Evolutionary conservation across 1,140 invertebrate genomes (phyloP).

Genomic region (Bombus picipes): DNA sequence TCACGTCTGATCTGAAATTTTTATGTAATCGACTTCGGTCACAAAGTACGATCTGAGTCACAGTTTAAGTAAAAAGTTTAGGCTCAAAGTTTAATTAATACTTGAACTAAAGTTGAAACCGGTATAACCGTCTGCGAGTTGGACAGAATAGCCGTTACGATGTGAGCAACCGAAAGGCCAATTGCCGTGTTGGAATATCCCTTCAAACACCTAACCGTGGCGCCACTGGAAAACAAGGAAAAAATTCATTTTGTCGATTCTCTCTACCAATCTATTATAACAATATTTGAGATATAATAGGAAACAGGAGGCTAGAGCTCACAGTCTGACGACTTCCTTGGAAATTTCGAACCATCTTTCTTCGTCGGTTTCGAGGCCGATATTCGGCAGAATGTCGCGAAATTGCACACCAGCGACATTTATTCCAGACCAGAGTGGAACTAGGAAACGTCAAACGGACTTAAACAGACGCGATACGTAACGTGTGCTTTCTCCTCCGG

Average conservation of each 20-base stretch:
- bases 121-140: conserved; percentile 83
- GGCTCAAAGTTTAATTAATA: conserved; percentile 60
- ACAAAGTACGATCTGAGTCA: no score
- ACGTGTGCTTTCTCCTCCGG: conserved; percentile 31
- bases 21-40: not conserved
- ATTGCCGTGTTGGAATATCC: conserved; percentile 84
- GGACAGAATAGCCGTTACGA: conserved; percentile 81
- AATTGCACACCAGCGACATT: conserved; percentile 86
- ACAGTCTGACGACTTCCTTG: conserved; percentile 83
- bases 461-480: conserved; percentile 39
- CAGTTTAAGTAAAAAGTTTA: no score
- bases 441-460: conserved; percentile 73
- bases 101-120: conserved; percentile 84
- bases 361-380: conserved; percentile 82
- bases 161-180: conserved; percentile 83
- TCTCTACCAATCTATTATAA: not conserved
- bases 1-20: no score
- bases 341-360: conserved; percentile 84
- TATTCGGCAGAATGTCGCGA: conserved; percentile 82
- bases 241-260: not conserved
- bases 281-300: no score
- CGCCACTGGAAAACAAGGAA: conserved; percentile 74
- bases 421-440: conserved; percentile 87
- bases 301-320: conserved; percentile 32
- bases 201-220: conserved; percentile 83